Evolutionary conservation across 2,113 vertebrate genomes (phyloP), one percentile per base, ranked within the genome.

Genomic region (Oryzias celebensis): DNA sequence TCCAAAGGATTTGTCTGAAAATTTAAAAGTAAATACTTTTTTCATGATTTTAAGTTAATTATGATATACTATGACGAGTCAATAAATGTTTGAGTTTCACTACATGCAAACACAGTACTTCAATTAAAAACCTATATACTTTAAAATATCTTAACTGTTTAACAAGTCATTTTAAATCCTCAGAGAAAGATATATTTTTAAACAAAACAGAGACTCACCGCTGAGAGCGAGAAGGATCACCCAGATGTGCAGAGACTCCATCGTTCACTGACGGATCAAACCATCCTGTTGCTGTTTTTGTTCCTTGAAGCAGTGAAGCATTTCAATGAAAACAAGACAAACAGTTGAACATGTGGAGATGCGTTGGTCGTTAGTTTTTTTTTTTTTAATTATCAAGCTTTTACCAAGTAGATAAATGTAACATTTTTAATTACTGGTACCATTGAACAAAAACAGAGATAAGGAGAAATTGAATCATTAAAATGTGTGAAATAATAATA

Each of bases 121-220:
- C 4, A 10, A 3, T 24, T 23, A 14, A 13, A 51, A 53, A 10
- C 12, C 12, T 36, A 31, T 18, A 1, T 17, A 36, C 17, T 31
- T 13, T 10, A 36, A 53, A 53, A 17, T 17, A 45, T 2, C 7
- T 36, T 36, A 36, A 2, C 10, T 36, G 2, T 8, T 12, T 36
- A 36, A 12, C 12, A 2, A 12, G 12, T 36, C 36, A 36, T 36
- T 36, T 10, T 12, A 36, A 36, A 36, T 36, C 10, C 10, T 12
- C 36, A 36, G 7, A 5, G 26, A 36, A 14, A 24, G 23, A 15
- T 12, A 12, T 44, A 1, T 24, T 8, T 1, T 16, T 8, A 13
- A 3, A n/a, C 17, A 17, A 10, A 52, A 18, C 1, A 14, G 2
- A 1, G 42, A 71, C 80, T 79, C 68, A 82, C 80, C 58, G 10